These are phyloP conservation scores for Anodontia alba DNA, from an alignment of 2,888 invertebrate genomes.

Conservation along the genomic window DNA sequence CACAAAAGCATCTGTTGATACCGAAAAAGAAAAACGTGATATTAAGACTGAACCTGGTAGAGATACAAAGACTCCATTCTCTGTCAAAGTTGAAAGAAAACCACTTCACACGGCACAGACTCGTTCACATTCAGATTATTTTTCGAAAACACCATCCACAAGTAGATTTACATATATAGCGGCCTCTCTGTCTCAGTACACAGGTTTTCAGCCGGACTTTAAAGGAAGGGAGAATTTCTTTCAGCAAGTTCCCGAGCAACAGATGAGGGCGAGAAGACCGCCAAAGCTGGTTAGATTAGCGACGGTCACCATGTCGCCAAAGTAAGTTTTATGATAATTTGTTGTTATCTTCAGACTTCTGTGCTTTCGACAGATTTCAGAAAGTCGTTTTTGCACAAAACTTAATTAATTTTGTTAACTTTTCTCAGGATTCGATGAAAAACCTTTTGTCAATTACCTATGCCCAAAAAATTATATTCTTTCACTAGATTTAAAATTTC, in stretches of 20 bases:
- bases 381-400: too few relatives aligned
- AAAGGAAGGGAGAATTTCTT: constrained; percentile 32
- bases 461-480: too few relatives aligned
- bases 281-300: constrained; percentile 72
- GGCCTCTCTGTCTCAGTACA: constrained; percentile 43
- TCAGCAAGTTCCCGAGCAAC: constrained; percentile 33
- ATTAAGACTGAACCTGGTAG: constrained; percentile 34
- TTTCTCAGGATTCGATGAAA: too few relatives aligned
- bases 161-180: constrained; percentile 56
- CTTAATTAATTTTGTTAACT: too few relatives aligned
- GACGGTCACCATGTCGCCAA: constrained; percentile 72
- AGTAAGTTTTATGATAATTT: constrained; percentile 51
- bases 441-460: too few relatives aligned
- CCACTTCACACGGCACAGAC: constrained; percentile 55
- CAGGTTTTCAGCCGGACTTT: constrained; percentile 42
- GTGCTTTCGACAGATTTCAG: too few relatives aligned
- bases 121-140: constrained; percentile 63
- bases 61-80: constrained; percentile 55
- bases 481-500: too few relatives aligned
- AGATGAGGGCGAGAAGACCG: constrained; percentile 55
- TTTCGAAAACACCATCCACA: constrained; percentile 55
- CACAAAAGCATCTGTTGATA: constrained; percentile 51
- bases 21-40: constrained; percentile 39
- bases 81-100: constrained; percentile 59
- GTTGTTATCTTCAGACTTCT: too few relatives aligned